These are phyloP conservation scores for Melangyna quadrimaculata DNA, from an alignment of 2,888 invertebrate species.

Conservation along the genomic window DNA sequence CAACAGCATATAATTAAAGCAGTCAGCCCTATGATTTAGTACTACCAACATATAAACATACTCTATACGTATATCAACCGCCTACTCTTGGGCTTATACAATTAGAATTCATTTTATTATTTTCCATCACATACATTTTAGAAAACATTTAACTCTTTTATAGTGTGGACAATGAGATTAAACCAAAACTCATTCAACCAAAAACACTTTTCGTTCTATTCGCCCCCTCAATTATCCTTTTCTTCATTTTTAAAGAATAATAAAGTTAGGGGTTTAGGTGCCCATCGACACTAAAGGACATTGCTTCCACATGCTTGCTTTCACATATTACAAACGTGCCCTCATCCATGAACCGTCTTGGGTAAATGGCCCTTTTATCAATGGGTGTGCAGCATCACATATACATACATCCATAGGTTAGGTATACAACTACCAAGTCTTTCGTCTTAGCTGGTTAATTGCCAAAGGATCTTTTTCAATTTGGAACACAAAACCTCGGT, in stretches of 20 bases:
- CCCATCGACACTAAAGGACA: conserved; percentile 33
- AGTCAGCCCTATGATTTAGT: not conserved
- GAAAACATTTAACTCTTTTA: conserved; percentile 40
- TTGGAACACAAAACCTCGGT: conserved; percentile 20
- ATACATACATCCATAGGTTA: not conserved
- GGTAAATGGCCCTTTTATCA: conserved; percentile 60
- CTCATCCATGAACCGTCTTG: conserved; percentile 27
- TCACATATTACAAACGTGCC: conserved; percentile 29
- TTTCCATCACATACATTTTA: conserved; percentile 35
- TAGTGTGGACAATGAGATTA: conserved; percentile 46
- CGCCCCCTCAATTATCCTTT: conserved; percentile 28
- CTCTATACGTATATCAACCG: not conserved
- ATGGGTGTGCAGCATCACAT: not conserved
- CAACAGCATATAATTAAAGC: not conserved
- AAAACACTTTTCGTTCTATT: conserved; percentile 26
- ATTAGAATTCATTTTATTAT: conserved; percentile 28
- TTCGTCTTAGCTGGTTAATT: conserved; percentile 42
- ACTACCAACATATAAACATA: no score
- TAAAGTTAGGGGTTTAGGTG: not conserved
- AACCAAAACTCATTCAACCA: conserved; percentile 48
- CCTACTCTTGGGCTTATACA: conserved; percentile 10
- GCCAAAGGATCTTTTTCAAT: conserved; percentile 44
- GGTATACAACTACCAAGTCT: not conserved
- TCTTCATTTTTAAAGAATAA: not conserved
- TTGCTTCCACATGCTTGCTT: conserved; percentile 42